Evolutionary conservation across 2,797 vertebrate species (phyloP).

Genomic region (Brachymystax lenok): DNA sequence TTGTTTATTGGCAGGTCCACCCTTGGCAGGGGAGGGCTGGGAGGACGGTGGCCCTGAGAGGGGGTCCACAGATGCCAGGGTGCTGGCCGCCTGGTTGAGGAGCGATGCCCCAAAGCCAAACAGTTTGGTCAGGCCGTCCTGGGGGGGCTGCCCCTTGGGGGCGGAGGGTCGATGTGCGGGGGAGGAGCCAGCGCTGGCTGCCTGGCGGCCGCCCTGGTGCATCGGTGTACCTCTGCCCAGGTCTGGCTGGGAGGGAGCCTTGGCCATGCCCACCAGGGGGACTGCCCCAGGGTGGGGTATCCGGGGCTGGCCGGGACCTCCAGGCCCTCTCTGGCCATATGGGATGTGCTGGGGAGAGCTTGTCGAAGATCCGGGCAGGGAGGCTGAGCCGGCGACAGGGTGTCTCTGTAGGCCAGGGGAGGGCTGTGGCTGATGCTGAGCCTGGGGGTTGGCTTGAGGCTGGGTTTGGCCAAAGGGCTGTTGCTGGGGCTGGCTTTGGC

Average conservation of each 20-base stretch:
- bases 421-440: conserved; percentile 38
- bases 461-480: conserved; percentile 40
- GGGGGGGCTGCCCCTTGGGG: conserved; percentile 78
- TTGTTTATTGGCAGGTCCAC: conserved; percentile 78
- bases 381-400: conserved; percentile 33
- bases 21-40: conserved; percentile 82
- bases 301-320: conserved; percentile 61
- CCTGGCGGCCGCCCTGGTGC: conserved; percentile 73
- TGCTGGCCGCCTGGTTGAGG: conserved; percentile 96
- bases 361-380: conserved; percentile 45
- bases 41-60: conserved; percentile 75
- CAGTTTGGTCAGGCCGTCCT: conserved; percentile 95
- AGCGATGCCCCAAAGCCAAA: conserved; percentile 96
- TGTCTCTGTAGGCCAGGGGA: conserved; percentile 64
- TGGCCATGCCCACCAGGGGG: conserved; percentile 79
- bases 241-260: conserved; percentile 83
- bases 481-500: neutral
- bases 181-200: conserved; percentile 75
- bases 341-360: conserved; percentile 64
- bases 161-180: conserved; percentile 75
- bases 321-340: conserved; percentile 66
- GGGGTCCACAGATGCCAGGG: conserved; percentile 92
- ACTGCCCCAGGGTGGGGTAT: conserved; percentile 78
- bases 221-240: conserved; percentile 80
- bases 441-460: conserved; percentile 26